phyloP scores from a whole-genome alignment of 2,113 vertebrate species.

The Eupsittula cactorum region DNA sequence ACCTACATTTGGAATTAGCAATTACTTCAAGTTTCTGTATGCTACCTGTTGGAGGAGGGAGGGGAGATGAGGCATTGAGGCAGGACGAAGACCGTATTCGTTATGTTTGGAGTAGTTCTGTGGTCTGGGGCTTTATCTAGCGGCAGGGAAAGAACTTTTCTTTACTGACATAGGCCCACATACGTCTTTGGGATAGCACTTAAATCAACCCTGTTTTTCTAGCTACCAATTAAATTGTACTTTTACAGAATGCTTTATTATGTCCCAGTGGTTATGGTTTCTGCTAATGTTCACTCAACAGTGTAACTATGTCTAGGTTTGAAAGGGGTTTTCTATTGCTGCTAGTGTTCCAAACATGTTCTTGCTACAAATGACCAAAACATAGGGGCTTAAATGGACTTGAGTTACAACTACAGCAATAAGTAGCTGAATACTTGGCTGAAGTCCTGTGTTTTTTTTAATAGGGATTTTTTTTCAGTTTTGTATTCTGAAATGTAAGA shows the following conservation, averaged over 20 bases:
- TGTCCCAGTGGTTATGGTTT: slow-evolving; percentile 41
- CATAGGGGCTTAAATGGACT: slow-evolving; percentile 29
- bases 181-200: slow-evolving; percentile 55
- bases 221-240: slow-evolving; percentile 20
- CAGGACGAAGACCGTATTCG: rapidly evolving
- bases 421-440: slow-evolving; percentile 61
- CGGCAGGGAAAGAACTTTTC: slow-evolving; percentile 5
- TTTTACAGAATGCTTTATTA: slow-evolving; percentile 49
- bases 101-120: neutral
- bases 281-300: slow-evolving; percentile 32
- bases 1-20: neutral
- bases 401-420: slow-evolving; percentile 65
- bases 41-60: neutral
- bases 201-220: slow-evolving; percentile 46
- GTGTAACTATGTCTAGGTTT: slow-evolving; percentile 40
- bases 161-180: slow-evolving; percentile 31
- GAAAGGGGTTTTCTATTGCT: slow-evolving; percentile 67
- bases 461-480: slow-evolving; percentile 66
- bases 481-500: slow-evolving; percentile 65
- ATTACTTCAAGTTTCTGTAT: neutral
- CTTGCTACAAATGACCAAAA: slow-evolving; percentile 27
- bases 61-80: neutral
- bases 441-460: slow-evolving; percentile 57
- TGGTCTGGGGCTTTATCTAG: neutral
- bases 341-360: slow-evolving; percentile 56